A percentile compares a stretch with the other conserved stretches of the same genome.
These are phyloP conservation scores for Diceros bicornis DNA, from an alignment of 2,797 vertebrate genomes.

Conservation along the genomic window DNA sequence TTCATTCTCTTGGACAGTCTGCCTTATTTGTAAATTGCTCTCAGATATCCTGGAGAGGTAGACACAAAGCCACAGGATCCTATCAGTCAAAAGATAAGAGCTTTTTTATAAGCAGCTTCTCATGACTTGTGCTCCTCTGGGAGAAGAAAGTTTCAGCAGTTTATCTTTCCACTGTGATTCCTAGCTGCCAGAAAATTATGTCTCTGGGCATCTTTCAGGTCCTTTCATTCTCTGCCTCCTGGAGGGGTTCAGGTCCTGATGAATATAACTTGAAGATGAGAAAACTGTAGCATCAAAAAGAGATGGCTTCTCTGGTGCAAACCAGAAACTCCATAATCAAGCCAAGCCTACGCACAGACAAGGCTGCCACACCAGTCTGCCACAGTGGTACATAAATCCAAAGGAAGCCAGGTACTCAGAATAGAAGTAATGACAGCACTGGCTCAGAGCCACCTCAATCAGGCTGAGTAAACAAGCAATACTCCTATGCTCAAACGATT, in stretches of 20 bases:
- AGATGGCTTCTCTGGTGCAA: not conserved
- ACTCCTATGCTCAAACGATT: not conserved
- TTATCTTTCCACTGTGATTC: not conserved
- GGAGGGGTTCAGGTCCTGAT: not conserved
- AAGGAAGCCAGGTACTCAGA: not conserved
- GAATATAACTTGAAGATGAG: conserved; percentile 2
- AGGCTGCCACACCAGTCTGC: not conserved
- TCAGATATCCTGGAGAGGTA: not conserved
- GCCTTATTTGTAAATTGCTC: conserved; percentile 25
- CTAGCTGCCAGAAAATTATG: not conserved
- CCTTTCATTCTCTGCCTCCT: conserved; percentile 43
- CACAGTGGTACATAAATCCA: not conserved
- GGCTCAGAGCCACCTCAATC: not conserved
- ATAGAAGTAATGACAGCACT: not conserved
- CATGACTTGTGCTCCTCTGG: not conserved
- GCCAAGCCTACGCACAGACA: not conserved
- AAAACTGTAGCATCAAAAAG: not conserved
- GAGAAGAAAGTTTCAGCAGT: conserved; percentile 38
- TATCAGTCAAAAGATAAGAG: conserved; percentile 8
- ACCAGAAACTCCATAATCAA: not conserved
- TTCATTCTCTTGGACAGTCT: not conserved
- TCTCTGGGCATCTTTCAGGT: conserved; percentile 24
- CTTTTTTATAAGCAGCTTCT: conserved; percentile 21
- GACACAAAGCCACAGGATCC: not conserved
- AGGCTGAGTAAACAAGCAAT: not conserved